Evolutionary conservation across 2,888 invertebrate species (phyloP).

Genomic region (Hemistola chrysoprasaria): DNA sequence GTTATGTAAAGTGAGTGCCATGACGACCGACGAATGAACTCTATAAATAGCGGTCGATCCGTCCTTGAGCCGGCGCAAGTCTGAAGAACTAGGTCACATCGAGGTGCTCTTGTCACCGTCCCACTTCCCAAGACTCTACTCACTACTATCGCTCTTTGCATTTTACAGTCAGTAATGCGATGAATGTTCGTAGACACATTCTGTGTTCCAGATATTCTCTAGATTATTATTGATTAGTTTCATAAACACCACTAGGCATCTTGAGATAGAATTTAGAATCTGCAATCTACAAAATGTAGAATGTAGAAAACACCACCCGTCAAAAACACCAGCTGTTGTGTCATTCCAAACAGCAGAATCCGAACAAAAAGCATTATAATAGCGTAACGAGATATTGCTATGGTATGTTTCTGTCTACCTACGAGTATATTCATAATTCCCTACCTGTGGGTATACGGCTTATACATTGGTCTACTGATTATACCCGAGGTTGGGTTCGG

Average conservation of each 20-base stretch:
- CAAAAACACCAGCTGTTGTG: slow-evolving; percentile 37
- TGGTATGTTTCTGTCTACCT: slow-evolving; percentile 28
- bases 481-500: slow-evolving; percentile 50
- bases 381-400: slow-evolving; percentile 44
- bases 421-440: slow-evolving; percentile 20
- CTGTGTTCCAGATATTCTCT: slow-evolving; percentile 48
- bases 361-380: slow-evolving; percentile 40
- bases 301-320: background rate
- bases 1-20: slow-evolving; percentile 74
- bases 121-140: slow-evolving; percentile 38
- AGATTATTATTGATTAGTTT: slow-evolving; percentile 27
- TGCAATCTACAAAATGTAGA: no score
- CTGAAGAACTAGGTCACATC: slow-evolving; percentile 74
- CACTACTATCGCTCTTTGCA: slow-evolving; percentile 34
- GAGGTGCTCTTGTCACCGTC: slow-evolving; percentile 57
- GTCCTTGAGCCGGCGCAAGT: slow-evolving; percentile 77
- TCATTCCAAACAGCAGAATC: slow-evolving; percentile 38
- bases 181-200: no score
- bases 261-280: slow-evolving; percentile 1
- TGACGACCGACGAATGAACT: slow-evolving; percentile 73
- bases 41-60: slow-evolving; percentile 79
- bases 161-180: no score
- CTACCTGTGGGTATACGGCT: slow-evolving; percentile 64
- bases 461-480: slow-evolving; percentile 53
- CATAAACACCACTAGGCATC: background rate